A percentile compares a stretch with the other conserved stretches of the same genome.
phyloP scores from a whole-genome alignment of 2,797 vertebrate genomes.

The Limnodromus scolopaceus region DNA sequence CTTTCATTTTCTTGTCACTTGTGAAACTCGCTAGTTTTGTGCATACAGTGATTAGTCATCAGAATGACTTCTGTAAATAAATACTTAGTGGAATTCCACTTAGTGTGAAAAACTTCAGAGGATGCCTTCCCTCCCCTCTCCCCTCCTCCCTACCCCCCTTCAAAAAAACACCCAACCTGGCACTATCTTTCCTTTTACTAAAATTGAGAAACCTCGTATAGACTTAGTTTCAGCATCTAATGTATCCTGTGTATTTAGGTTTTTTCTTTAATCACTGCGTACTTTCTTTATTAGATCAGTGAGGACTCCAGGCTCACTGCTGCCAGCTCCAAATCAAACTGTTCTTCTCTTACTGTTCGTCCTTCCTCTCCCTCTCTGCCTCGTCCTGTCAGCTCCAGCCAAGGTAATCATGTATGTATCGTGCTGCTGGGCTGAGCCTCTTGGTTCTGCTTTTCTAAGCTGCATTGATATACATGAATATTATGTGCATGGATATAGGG shows the following conservation, averaged over 20 bases:
- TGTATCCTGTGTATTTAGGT: neutral
- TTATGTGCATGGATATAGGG: constrained; percentile 6
- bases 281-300: constrained; percentile 89
- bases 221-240: neutral
- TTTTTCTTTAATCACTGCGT: constrained; percentile 64
- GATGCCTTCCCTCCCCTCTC: neutral
- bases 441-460: constrained; percentile 70
- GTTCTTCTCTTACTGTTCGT: constrained; percentile 79
- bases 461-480: constrained; percentile 72
- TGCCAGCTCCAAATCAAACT: constrained; percentile 80
- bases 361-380: constrained; percentile 83
- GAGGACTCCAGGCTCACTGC: constrained; percentile 88
- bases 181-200: neutral
- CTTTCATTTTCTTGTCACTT: neutral
- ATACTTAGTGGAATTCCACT: neutral
- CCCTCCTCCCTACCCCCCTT: rapidly evolving
- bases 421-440: constrained; percentile 78
- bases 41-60: neutral
- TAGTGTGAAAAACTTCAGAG: neutral
- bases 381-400: constrained; percentile 90
- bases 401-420: constrained; percentile 97
- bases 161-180: neutral
- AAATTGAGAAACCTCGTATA: neutral
- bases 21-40: neutral
- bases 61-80: neutral